A percentile compares a stretch with the other conserved stretches of the same genome.
These are phyloP conservation scores for Vespertilio murinus DNA, from an alignment of 2,797 vertebrate genomes.

Conservation along the genomic window DNA sequence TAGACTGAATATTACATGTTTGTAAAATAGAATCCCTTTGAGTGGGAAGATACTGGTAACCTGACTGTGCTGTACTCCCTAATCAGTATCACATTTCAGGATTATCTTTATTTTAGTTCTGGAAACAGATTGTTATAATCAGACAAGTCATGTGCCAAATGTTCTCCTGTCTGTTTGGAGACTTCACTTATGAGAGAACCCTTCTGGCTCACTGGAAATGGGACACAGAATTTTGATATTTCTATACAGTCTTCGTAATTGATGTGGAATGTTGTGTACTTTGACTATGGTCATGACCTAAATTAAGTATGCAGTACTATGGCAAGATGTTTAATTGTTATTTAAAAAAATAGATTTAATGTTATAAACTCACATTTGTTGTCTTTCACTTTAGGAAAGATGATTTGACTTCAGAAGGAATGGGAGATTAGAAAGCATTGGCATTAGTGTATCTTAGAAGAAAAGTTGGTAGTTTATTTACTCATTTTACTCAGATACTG, in stretches of 20 bases:
- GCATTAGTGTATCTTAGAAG: background rate
- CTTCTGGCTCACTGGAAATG: background rate
- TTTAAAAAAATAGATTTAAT: background rate
- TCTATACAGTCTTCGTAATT: background rate
- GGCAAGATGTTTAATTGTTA: background rate
- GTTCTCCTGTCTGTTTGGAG: background rate
- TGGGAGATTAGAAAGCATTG: background rate
- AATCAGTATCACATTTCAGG: background rate
- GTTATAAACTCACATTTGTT: background rate
- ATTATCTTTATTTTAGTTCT: constrained; percentile 30
- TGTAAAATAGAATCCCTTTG: background rate
- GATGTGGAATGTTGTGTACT: background rate
- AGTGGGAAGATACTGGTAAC: background rate
- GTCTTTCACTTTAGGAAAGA: constrained; percentile 26
- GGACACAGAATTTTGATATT: background rate
- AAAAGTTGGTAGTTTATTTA: background rate
- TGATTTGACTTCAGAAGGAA: constrained; percentile 15
- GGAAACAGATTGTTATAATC: background rate
- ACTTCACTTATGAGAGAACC: background rate
- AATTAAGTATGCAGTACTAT: background rate
- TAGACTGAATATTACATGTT: background rate
- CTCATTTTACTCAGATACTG: background rate
- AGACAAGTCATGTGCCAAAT: background rate
- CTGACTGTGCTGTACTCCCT: background rate
- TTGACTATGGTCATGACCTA: background rate